These are phyloP conservation scores for Seira musarum DNA, from an alignment of 2,888 invertebrate genomes.

Conservation along the genomic window DNA sequence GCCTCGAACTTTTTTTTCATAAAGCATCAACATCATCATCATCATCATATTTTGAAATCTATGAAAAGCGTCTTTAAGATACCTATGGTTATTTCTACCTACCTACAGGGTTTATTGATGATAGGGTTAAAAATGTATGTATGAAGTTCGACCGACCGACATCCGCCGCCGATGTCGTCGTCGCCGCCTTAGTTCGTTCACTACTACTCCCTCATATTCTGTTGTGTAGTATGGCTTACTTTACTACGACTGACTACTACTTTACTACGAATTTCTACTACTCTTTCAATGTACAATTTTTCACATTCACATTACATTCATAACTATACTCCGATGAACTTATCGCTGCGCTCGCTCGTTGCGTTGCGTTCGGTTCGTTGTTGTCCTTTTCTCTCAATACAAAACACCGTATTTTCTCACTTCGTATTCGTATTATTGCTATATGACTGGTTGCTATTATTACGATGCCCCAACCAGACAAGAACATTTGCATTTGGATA, in stretches of 20 bases:
- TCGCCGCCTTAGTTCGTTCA: slow-evolving; percentile 20
- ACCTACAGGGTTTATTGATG: too few species aligned
- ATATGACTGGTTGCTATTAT: too few species aligned
- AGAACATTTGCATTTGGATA: too few species aligned
- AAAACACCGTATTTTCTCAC: not conserved
- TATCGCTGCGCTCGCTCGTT: too few species aligned
- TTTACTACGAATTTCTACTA: slow-evolving; percentile 42
- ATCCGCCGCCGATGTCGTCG: slow-evolving; percentile 44
- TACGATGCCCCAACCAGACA: too few species aligned
- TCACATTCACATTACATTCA: slow-evolving; percentile 13
- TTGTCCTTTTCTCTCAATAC: too few species aligned
- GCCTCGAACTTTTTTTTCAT: not conserved
- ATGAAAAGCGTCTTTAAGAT: not conserved
- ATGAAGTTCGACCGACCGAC: slow-evolving; percentile 39
- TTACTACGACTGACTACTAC: slow-evolving; percentile 26
- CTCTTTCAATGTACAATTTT: slow-evolving; percentile 6
- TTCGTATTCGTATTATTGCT: not conserved
- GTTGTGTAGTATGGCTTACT: too few species aligned
- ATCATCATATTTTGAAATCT: not conserved
- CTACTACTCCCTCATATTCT: slow-evolving; percentile 11
- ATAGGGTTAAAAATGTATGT: slow-evolving; percentile 8
- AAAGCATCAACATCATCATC: not conserved
- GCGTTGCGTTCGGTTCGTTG: too few species aligned
- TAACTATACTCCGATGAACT: not conserved
- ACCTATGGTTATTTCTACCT: not conserved